Percentiles rank a stretch among this genome's conserved stretches.
Evolutionary conservation across 2,888 invertebrate genomes (phyloP).

Genomic region (Thymelicus acteon): DNA sequence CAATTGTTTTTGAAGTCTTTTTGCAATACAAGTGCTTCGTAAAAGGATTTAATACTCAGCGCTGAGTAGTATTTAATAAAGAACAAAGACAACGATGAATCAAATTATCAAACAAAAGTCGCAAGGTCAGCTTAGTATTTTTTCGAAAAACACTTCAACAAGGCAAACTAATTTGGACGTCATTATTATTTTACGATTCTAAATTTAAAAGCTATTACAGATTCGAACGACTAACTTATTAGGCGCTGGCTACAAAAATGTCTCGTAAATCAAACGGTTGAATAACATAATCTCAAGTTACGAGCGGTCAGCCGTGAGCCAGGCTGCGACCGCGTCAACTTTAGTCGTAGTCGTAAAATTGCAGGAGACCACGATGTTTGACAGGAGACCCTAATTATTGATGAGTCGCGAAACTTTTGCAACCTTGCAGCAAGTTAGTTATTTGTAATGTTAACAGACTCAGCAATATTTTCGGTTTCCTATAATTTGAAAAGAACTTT

Average conservation of each 20-base stretch:
- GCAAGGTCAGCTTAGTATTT: neutral
- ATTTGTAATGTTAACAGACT: neutral
- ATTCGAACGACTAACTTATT: slow-evolving; percentile 22
- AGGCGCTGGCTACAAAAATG: slow-evolving; percentile 29
- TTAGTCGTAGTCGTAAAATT: slow-evolving; percentile 25
- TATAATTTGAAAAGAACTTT: too few relatives aligned
- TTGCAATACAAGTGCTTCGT: slow-evolving; percentile 15
- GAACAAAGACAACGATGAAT: slow-evolving; percentile 8
- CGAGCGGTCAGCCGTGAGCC: slow-evolving; percentile 2
- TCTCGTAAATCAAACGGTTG: slow-evolving; percentile 31
- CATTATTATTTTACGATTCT: slow-evolving; percentile 19
- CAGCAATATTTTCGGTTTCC: too few relatives aligned
- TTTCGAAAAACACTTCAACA: neutral
- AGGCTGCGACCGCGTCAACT: slow-evolving; percentile 14
- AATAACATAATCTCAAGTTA: slow-evolving; percentile 33
- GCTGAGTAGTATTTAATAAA: neutral
- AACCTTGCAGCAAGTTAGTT: neutral
- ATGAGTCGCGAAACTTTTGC: neutral
- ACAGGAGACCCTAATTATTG: slow-evolving; percentile 14
- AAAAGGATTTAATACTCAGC: slow-evolving; percentile 1
- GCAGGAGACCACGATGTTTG: slow-evolving; percentile 17
- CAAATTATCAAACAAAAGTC: neutral
- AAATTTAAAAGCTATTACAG: slow-evolving; percentile 26
- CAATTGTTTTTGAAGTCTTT: slow-evolving; percentile 23
- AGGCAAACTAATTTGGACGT: slow-evolving; percentile 6